Conservation (phyloP, 2,113 vertebrate genomes). For the Eudyptes chrysolophus region DNA sequence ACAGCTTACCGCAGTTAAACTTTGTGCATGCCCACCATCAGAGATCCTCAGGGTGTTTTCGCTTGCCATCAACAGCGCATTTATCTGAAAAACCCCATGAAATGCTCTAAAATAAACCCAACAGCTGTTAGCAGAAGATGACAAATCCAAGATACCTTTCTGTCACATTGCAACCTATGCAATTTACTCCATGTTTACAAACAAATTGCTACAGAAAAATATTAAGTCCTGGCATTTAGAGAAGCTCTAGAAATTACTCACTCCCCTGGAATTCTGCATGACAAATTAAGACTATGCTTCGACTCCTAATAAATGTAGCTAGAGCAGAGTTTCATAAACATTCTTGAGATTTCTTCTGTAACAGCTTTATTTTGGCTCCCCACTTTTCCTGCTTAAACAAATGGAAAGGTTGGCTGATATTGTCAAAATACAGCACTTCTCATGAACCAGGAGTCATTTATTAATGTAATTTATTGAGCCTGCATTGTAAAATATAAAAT, state of each 20-base stretch:
- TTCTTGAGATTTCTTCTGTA: constrained; percentile 76
- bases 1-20: background rate
- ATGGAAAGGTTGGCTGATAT: constrained; percentile 77
- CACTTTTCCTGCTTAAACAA: constrained; percentile 78
- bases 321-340: constrained; percentile 74
- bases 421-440: constrained; percentile 77
- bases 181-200: constrained; percentile 66
- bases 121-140: constrained; percentile 51
- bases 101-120: constrained; percentile 39
- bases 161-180: constrained; percentile 44
- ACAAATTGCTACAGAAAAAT: constrained; percentile 66
- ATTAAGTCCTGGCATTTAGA: constrained; percentile 66
- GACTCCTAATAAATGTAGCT: constrained; percentile 73
- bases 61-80: constrained; percentile 5
- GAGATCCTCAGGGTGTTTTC: constrained; percentile 30
- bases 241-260: constrained; percentile 74
- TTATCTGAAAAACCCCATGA: constrained; percentile 53
- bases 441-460: constrained; percentile 71
- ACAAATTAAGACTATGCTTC: constrained; percentile 71
- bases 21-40: background rate
- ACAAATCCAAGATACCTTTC: constrained; percentile 62
- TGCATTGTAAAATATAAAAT: constrained; percentile 67
- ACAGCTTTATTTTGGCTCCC: constrained; percentile 78
- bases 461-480: constrained; percentile 70
- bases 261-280: constrained; percentile 75